Conservation (phyloP, 1,140 invertebrate species). For the Samia ricini region DNA sequence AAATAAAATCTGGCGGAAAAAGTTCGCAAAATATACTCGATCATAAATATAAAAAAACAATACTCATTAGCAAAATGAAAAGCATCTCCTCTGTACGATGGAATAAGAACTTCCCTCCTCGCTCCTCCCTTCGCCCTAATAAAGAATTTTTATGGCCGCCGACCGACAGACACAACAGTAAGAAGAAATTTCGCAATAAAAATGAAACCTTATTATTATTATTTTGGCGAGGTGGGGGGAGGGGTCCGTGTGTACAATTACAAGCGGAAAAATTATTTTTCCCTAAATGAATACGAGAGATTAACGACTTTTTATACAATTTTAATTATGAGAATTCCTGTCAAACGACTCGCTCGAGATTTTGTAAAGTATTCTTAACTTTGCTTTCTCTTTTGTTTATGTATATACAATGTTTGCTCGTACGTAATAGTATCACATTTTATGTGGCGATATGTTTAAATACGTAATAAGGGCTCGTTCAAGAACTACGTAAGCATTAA, state of each 20-base stretch:
- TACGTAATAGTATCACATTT: too few relatives aligned
- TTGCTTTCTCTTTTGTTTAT: too few relatives aligned
- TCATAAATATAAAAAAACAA: not conserved
- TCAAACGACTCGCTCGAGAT: too few relatives aligned
- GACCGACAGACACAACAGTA: not conserved
- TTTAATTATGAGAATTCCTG: too few relatives aligned
- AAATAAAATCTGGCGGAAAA: not conserved
- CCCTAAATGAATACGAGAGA: not conserved
- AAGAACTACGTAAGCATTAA: too few relatives aligned
- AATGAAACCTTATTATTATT: not conserved
- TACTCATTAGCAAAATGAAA: not conserved
- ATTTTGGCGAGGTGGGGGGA: too few relatives aligned
- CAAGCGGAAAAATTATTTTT: not conserved
- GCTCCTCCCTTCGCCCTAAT: not conserved
- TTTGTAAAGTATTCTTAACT: too few relatives aligned
- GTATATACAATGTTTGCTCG: too few relatives aligned
- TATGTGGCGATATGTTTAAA: too few relatives aligned
- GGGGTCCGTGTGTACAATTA: not conserved
- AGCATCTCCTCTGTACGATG: not conserved
- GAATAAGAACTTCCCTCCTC: not conserved
- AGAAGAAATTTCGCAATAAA: slow-evolving; percentile 1
- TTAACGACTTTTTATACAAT: too few relatives aligned
- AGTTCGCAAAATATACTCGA: not conserved
- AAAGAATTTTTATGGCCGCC: not conserved
- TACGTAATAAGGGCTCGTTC: too few relatives aligned